phyloP scores from a whole-genome alignment of 2,113 vertebrate genomes.

The Sinocyclocheilus anophthalmus region DNA sequence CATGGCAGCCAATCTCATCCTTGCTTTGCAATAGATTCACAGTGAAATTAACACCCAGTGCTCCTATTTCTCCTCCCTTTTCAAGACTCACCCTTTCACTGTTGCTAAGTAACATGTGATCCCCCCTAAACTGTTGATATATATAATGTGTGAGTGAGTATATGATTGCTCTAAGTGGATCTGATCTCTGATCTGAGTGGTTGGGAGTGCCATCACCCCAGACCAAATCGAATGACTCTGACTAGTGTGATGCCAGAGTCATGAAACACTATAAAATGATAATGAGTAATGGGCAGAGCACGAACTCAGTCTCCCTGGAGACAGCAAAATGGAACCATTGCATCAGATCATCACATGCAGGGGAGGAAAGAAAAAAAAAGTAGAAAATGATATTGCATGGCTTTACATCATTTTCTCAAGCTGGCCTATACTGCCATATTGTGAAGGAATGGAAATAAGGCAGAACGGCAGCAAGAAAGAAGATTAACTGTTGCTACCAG shows the following conservation, averaged over 20 bases:
- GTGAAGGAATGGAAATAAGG: neutral
- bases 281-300: slow-evolving; percentile 37
- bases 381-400: slow-evolving; percentile 46
- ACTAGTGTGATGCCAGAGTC: slow-evolving; percentile 32
- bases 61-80: neutral
- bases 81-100: neutral
- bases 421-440: neutral
- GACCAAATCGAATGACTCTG: slow-evolving; percentile 23
- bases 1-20: too few species aligned
- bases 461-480: neutral
- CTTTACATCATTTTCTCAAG: slow-evolving; percentile 62
- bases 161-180: neutral
- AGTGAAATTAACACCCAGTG: neutral
- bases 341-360: slow-evolving; percentile 50
- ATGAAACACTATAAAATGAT: slow-evolving; percentile 33
- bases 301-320: slow-evolving; percentile 30
- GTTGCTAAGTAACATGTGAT: slow-evolving; percentile 50
- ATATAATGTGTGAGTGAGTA: neutral
- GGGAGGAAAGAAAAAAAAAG: neutral
- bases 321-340: slow-evolving; percentile 46
- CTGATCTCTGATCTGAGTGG: neutral
- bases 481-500: neutral
- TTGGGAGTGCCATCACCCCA: neutral
- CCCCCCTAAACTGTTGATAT: neutral
- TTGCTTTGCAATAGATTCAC: neutral